These are phyloP conservation scores for Zonitis immaculata DNA, from an alignment of 2,888 invertebrate genomes.

Conservation along the genomic window DNA sequence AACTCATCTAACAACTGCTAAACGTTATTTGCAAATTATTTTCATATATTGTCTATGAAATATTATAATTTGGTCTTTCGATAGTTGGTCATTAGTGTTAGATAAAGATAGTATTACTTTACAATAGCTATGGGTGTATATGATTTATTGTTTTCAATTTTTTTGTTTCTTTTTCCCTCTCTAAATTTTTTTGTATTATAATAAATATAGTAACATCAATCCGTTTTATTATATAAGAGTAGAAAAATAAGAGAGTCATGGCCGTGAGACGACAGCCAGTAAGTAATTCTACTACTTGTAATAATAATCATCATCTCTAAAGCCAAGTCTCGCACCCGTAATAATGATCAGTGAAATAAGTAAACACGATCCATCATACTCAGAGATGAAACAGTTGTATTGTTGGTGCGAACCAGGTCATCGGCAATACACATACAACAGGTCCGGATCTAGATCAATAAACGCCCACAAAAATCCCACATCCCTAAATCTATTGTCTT, in stretches of 20 bases:
- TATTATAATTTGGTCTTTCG: background rate
- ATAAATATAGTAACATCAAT: conserved; percentile 14
- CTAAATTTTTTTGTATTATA: too few relatives aligned
- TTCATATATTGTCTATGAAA: background rate
- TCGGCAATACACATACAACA: too few relatives aligned
- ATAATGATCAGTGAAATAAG: conserved; percentile 37
- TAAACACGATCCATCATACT: conserved; percentile 40
- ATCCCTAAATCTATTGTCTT: too few relatives aligned
- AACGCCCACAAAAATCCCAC: too few relatives aligned
- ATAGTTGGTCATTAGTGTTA: background rate
- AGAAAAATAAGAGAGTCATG: background rate
- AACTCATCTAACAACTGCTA: background rate
- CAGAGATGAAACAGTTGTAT: conserved; percentile 19
- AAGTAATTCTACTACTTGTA: conserved; percentile 27
- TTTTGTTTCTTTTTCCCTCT: too few relatives aligned
- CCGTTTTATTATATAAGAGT: background rate
- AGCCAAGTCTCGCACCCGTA: conserved; percentile 22
- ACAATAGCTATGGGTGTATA: too few relatives aligned
- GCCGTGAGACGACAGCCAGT: conserved; percentile 16
- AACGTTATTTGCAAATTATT: background rate
- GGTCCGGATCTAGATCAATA: conserved; percentile 13
- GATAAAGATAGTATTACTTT: background rate
- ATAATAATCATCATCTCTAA: conserved; percentile 13
- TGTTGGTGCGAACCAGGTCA: too few relatives aligned
- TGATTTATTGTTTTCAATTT: conserved; percentile 18